Evolutionary conservation across 1,140 invertebrate genomes (phyloP).

Genomic region (Drosophila dunni): DNA sequence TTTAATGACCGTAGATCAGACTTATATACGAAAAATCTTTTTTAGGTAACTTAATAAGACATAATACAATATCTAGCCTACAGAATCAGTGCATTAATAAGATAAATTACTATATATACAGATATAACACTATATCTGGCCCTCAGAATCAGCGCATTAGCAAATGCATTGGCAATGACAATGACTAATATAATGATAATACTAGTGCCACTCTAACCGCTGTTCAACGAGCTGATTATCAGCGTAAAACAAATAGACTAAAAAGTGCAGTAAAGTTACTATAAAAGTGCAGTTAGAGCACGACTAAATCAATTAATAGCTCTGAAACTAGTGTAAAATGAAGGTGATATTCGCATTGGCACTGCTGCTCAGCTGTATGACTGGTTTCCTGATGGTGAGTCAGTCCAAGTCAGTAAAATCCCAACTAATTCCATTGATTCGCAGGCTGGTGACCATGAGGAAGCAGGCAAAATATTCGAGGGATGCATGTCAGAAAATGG

Average conservation of each 20-base stretch:
- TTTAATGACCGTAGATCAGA: too few species aligned
- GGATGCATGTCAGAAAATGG: constrained; percentile 60
- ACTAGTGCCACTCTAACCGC: not conserved
- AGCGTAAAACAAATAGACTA: constrained; percentile 30
- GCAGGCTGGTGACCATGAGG: constrained; percentile 1
- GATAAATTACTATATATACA: too few species aligned
- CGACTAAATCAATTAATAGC: constrained; percentile 31
- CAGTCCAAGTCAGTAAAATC: not conserved
- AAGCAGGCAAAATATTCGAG: not conserved
- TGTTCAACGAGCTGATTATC: constrained; percentile 46
- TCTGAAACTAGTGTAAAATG: constrained; percentile 43
- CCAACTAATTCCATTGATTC: not conserved
- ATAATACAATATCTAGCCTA: not conserved
- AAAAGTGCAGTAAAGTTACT: constrained; percentile 32
- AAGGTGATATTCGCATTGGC: constrained; percentile 48
- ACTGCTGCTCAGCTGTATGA: constrained; percentile 54
- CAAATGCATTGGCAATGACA: constrained; percentile 6
- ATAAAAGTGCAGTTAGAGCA: constrained; percentile 44
- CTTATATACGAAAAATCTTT: too few species aligned
- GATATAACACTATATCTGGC: too few species aligned
- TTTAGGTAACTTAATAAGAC: too few species aligned
- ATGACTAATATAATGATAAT: constrained; percentile 1
- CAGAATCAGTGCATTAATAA: constrained; percentile 9
- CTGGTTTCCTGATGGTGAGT: constrained; percentile 44
- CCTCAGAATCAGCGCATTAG: constrained; percentile 4